Percentiles rank a stretch among this genome's conserved stretches.
Evolutionary conservation across 2,888 invertebrate species (phyloP).

Genomic region (Rhorus exstirpatorius): DNA sequence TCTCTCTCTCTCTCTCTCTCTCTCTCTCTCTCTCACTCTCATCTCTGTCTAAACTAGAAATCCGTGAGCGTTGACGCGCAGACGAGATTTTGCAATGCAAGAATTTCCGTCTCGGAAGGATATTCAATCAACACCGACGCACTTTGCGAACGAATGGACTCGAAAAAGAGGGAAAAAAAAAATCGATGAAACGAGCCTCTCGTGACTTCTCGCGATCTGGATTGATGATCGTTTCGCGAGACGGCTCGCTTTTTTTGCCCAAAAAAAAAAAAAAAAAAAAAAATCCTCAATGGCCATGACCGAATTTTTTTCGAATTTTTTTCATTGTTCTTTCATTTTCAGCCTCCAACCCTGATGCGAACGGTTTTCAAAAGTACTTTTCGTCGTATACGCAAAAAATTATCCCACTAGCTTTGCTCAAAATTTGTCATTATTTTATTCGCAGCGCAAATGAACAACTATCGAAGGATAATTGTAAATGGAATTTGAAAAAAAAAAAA

Average conservation of each 20-base stretch:
- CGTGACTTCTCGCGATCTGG: conserved; percentile 31
- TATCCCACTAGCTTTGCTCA: too few species aligned
- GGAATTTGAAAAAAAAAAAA: too few species aligned
- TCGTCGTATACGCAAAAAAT: too few species aligned
- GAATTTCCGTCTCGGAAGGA: conserved; percentile 66
- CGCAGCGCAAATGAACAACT: too few species aligned
- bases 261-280: too few species aligned
- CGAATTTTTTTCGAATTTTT: conserved; percentile 26
- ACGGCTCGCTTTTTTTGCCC: conserved; percentile 34
- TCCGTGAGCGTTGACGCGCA: conserved; percentile 42
- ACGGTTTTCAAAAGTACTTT: too few species aligned
- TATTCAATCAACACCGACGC: conserved; percentile 70
- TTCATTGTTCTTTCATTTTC: too few species aligned
- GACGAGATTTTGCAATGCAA: conserved; percentile 53
- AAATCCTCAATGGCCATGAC: conserved; percentile 38
- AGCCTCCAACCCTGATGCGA: too few species aligned
- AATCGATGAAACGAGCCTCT: conserved; percentile 34
- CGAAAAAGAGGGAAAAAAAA: conserved; percentile 33
- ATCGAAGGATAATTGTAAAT: too few species aligned
- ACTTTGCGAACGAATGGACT: conserved; percentile 30
- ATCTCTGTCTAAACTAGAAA: conserved; percentile 22
- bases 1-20: not conserved
- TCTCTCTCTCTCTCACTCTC: not conserved
- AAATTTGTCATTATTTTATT: too few species aligned
- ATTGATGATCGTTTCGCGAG: conserved; percentile 54